phyloP scores from a whole-genome alignment of 2,113 vertebrate species.

The Phalacrocorax carbo region DNA sequence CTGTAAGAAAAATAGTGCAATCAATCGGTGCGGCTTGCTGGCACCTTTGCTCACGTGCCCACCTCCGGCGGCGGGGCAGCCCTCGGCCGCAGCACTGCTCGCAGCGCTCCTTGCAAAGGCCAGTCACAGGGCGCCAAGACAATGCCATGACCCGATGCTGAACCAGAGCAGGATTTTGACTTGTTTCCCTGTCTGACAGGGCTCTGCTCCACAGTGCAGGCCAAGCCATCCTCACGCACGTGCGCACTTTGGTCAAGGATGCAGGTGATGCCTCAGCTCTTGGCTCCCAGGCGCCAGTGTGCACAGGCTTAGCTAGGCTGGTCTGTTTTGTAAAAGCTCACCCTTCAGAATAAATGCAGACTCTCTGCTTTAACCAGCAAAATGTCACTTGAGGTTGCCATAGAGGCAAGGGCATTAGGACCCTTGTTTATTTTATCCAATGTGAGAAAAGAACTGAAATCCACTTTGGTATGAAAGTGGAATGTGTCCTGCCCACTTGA shows the following conservation, averaged over 20 bases:
- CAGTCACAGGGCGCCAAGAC: accelerated
- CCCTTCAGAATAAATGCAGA: neutral
- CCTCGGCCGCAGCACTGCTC: too few relatives aligned
- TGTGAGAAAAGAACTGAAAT: neutral
- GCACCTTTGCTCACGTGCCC: neutral
- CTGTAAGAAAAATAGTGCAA: neutral
- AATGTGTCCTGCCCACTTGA: neutral
- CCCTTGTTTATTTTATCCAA: neutral
- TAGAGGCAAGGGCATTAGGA: neutral
- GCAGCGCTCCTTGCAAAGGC: too few relatives aligned
- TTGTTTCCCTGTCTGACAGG: neutral
- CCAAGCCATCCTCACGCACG: accelerated
- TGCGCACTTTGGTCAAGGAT: neutral
- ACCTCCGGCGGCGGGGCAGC: neutral
- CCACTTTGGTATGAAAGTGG: neutral
- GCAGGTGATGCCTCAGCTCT: accelerated
- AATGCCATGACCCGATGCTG: too few relatives aligned
- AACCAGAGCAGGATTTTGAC: too few relatives aligned
- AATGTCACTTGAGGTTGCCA: accelerated
- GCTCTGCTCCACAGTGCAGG: accelerated
- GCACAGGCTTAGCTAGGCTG: accelerated
- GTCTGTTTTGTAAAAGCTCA: neutral
- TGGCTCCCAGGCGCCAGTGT: accelerated
- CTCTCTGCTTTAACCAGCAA: neutral
- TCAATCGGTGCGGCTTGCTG: neutral